Conservation (phyloP, 2,888 invertebrate genomes). For the Ligdia adustata region DNA sequence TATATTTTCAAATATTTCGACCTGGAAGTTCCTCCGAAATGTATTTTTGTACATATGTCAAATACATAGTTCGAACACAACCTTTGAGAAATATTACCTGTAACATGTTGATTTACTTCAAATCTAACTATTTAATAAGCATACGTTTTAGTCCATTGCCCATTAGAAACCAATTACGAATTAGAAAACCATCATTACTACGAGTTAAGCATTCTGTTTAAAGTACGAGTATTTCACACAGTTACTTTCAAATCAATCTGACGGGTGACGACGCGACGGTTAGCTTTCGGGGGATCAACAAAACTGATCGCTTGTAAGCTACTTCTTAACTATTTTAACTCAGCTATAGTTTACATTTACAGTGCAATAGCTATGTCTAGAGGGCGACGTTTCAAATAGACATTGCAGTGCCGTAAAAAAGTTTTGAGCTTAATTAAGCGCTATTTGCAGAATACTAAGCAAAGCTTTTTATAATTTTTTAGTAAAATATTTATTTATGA, state of each 20-base stretch:
- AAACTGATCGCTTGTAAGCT: conserved; percentile 22
- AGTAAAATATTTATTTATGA: too few relatives aligned
- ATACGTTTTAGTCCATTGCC: conserved; percentile 17
- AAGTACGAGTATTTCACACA: conserved; percentile 15
- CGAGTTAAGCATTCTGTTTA: conserved; percentile 12
- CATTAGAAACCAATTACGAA: conserved; percentile 21
- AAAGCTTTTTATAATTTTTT: too few relatives aligned
- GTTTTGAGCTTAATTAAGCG: too few relatives aligned
- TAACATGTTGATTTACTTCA: too few relatives aligned
- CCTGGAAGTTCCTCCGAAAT: too few relatives aligned
- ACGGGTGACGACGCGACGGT: conserved; percentile 15
- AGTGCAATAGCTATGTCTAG: neutral
- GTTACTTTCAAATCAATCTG: conserved; percentile 20
- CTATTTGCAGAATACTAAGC: too few relatives aligned
- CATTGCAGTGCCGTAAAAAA: neutral
- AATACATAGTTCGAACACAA: too few relatives aligned
- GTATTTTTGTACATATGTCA: too few relatives aligned
- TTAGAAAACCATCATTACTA: conserved; percentile 16
- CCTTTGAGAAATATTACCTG: too few relatives aligned
- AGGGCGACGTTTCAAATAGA: neutral
- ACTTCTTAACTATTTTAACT: conserved; percentile 14
- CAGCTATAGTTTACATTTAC: neutral
- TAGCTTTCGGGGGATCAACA: conserved; percentile 20
- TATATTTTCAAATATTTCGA: too few relatives aligned
- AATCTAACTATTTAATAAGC: conserved; percentile 16